These are phyloP conservation scores for Spongilla lacustris DNA, from an alignment of 37 sponge, comb jelly and placozoan genomes.

Conservation along the genomic window DNA sequence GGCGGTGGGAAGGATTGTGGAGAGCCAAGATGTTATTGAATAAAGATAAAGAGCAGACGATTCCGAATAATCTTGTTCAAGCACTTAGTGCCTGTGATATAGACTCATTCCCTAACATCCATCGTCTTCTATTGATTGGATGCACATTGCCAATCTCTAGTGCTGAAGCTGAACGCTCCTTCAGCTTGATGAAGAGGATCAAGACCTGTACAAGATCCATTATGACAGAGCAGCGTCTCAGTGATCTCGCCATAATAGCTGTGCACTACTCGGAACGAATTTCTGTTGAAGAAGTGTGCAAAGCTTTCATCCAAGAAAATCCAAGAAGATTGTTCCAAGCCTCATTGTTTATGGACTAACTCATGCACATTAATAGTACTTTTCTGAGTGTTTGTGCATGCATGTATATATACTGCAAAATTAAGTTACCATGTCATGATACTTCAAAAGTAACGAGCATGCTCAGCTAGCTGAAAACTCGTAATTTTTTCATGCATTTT, in stretches of 20 bases:
- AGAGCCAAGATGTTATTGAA: not conserved
- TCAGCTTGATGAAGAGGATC: conserved; percentile 19
- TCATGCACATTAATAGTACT: not conserved
- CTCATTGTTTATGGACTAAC: conserved; percentile 39
- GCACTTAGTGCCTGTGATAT: conserved; percentile 31
- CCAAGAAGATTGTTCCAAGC: conserved; percentile 33
- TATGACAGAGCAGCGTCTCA: conserved; percentile 27
- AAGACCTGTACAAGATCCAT: conserved; percentile 57
- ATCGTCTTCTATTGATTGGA: conserved; percentile 37
- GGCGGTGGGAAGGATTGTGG: conserved; percentile 51
- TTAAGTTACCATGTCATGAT: too few species aligned
- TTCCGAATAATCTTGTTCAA: conserved; percentile 34
- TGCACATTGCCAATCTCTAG: conserved; percentile 60
- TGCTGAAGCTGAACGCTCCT: conserved; percentile 53
- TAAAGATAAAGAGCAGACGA: not conserved
- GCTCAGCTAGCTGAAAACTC: too few species aligned
- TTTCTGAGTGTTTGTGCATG: not conserved
- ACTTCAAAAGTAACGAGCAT: too few species aligned
- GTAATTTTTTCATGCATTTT: too few species aligned
- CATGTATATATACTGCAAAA: too few species aligned
- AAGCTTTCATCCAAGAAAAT: conserved; percentile 41
- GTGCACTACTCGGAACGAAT: conserved; percentile 40
- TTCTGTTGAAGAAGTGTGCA: conserved; percentile 40
- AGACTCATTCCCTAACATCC: conserved; percentile 51
- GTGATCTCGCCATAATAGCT: conserved; percentile 50